Evolutionary conservation across 2,888 invertebrate species (phyloP), one percentile per base, ranked within the genome.

Genomic region (Aquatica leii): DNA sequence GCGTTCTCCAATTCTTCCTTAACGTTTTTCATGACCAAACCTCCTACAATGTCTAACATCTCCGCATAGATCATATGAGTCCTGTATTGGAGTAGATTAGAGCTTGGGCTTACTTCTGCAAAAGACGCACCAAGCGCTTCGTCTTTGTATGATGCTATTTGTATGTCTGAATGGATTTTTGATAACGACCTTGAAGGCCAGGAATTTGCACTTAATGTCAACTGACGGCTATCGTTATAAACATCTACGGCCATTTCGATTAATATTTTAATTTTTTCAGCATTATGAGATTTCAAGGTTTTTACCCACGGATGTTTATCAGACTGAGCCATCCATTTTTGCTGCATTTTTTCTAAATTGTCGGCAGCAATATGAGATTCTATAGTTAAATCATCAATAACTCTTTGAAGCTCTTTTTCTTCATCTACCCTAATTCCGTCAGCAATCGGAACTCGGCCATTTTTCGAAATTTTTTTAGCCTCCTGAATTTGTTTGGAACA

Each of bases 301-400:
- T 41, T 53, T 20, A 53, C 21, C 53, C 53, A 53, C 1, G 41
- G 53, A 21, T 53, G 53, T 6, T 24, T 53, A 2, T 40, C 41
- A 4, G 41, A 53, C n/a, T 53, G 41, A 3, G 21, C n/a, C 1
- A 21, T 41, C 53, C 53, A 40, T 21, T n/a, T n/a, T n/a, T n/a
- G n/a, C n/a, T n/a, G n/a, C n/a, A n/a, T n/a, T n/a, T n/a, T n/a
- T n/a, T n/a, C n/a, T 31, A 31, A 31, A 9, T 31, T 31, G 31
- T 31, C 31, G 31, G 31, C 31, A 31, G 31, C 31, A 31, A 31
- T 31, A 31, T 31, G 31, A 31, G 31, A 31, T 31, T 31, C 9
- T 31, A 9, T 31, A 31, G 31, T n/a, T n/a, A n/a, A n/a, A n/a
- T n/a, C n/a, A n/a, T n/a, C n/a, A n/a, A n/a, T n/a, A n/a, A n/a